A percentile compares a stretch with the other conserved stretches of the same genome.
Evolutionary conservation across 2,113 vertebrate species (phyloP).

Genomic region (Notiomystis cincta): DNA sequence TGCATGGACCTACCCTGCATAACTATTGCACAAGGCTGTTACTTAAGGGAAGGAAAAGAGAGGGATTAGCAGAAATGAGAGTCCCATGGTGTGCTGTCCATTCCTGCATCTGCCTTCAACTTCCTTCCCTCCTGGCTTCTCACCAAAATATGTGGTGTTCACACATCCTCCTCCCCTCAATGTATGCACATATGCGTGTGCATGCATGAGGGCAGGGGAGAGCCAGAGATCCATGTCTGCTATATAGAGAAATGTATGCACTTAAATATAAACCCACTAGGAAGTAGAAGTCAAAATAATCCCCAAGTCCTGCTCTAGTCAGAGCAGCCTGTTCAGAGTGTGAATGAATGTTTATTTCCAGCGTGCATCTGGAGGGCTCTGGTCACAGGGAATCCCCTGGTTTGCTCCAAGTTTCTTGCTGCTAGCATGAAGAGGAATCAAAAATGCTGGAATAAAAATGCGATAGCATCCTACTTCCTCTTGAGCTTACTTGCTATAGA

Average conservation of each 20-base stretch:
- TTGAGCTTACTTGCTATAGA: background rate
- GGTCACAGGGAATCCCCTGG: background rate
- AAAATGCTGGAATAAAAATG: background rate
- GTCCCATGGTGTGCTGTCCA: background rate
- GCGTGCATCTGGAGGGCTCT: rapidly evolving
- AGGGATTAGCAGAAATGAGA: background rate
- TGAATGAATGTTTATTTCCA: background rate
- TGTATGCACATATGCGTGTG: rapidly evolving
- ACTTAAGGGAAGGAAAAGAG: background rate
- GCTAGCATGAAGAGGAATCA: background rate
- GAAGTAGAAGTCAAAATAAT: background rate
- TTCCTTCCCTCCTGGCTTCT: background rate
- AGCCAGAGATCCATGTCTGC: background rate
- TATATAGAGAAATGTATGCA: background rate
- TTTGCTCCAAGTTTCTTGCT: background rate
- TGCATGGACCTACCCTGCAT: background rate
- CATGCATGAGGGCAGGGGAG: background rate
- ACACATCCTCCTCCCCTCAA: background rate
- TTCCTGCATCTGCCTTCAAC: background rate
- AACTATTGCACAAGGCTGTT: background rate
- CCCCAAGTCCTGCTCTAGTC: background rate
- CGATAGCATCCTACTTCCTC: background rate
- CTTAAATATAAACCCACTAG: background rate
- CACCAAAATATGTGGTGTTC: background rate
- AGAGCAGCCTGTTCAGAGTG: background rate